Base-by-base conservation (phyloP, 2,113 vertebrate genomes). In the Sceloporus tristichus region DNA sequence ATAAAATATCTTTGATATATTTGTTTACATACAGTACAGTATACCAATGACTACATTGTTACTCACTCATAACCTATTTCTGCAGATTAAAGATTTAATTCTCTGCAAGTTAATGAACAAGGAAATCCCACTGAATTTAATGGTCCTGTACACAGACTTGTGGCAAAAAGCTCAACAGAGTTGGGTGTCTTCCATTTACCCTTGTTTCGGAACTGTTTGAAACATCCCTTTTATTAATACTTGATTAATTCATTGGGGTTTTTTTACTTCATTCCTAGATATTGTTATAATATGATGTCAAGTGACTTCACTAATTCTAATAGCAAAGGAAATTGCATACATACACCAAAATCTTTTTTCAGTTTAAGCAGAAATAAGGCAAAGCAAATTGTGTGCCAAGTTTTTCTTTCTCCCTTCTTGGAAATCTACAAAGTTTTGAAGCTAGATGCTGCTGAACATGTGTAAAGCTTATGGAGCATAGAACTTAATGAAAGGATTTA, bases 241-340 rank as follows among this genome's bases (percentile, higher is more conserved):
- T 76, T 38, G 21, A 82, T 82, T 85, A 7, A 73, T 84, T 54
- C 77, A 14, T 85, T 40, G 73, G 48, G 48, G 3, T 48, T 48
- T 84, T 74, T 84, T 62, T 48, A 13, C 38, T 34, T 54, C 48
- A 70, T 84, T 71, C 59, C 38, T 56, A 9, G 10, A 84, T 19
- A 56, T n/a, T 62, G 18, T 80, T 81, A 59, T 84, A 48, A 85
- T 27, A 59, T 76, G 73, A 77, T 89, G 79, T 56, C 21, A 76
- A n/a, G 76, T 66, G 59, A 75, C 29, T 48, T 80, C 25, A 76
- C 65, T 81, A 23, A 85, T 79, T 87, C 27, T 66, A 84, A 27
- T 42, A 40, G 9, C 9, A 85, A 40, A 75, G 42, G 42, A 34
- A 13, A 73, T 54, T 68, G 13, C 34, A 65, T 74, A 25, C 65